Evolutionary conservation across 2,888 invertebrate species (phyloP).

Genomic region (Diadegma fenestrale): DNA sequence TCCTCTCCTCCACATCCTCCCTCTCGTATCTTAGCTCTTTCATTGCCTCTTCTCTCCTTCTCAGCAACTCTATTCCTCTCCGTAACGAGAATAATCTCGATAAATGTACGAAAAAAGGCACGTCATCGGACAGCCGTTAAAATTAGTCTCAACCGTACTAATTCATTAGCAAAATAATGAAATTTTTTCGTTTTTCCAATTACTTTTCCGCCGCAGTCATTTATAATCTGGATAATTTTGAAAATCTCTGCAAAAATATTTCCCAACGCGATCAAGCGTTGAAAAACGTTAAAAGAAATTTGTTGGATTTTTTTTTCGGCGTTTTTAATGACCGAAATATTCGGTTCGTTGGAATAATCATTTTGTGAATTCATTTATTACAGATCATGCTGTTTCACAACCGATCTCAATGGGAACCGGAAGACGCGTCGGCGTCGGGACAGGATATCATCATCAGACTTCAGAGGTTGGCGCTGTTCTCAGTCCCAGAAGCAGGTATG

Average conservation of each 20-base stretch:
- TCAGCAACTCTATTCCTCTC: not conserved
- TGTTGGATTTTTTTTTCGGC: too few species aligned
- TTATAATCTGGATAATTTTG: not conserved
- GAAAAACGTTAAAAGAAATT: too few species aligned
- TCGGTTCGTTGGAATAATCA: not conserved
- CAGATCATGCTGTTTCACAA: conserved; percentile 89
- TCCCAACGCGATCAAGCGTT: too few species aligned
- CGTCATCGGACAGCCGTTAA: conserved; percentile 17
- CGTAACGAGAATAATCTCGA: conserved; percentile 4
- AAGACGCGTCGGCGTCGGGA: conserved; percentile 88
- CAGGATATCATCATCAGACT: conserved; percentile 84
- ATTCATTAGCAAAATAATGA: not conserved
- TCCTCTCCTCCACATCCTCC: conserved; percentile 20
- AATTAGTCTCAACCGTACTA: not conserved
- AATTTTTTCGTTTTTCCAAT: not conserved
- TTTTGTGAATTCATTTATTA: conserved; percentile 71
- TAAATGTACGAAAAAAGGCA: not conserved
- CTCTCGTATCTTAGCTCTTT: not conserved
- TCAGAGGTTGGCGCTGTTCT: conserved; percentile 84
- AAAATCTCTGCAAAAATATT: too few species aligned
- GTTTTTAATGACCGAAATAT: too few species aligned
- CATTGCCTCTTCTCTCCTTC: conserved; percentile 12
- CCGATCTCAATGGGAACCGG: conserved; percentile 92
- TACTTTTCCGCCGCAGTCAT: not conserved
- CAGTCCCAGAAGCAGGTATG: conserved; percentile 84